Evolutionary conservation across 1,140 invertebrate genomes (phyloP), one percentile per base, ranked within the genome.

Genomic region (Ephestia elutella): DNA sequence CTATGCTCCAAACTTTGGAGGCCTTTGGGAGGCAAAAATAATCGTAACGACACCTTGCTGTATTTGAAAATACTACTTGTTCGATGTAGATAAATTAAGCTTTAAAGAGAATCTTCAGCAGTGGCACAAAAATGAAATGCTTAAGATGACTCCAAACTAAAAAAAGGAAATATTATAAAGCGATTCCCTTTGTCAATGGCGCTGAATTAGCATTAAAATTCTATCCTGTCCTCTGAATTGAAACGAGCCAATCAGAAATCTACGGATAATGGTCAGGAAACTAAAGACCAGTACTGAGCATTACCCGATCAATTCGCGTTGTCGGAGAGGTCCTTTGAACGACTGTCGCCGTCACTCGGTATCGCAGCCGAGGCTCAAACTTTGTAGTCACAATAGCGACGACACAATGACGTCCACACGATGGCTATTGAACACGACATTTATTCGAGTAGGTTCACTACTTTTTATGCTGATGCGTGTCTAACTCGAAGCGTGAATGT

Each of bases 301-400:
- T 44, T 44, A 44, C 38, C 38, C n/a, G 38, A 44, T 44, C 38
- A 44, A 44, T 44, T 44, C 38, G 38, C 38, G 38, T 44, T 38
- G 32, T 44, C 38, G 10, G 38, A 15, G n/a, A 15, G 38, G n/a
- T 44, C 38, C 38, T 44, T 44, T 44, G 38, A 44, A 44, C 38
- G 38, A 44, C 5, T 44, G 38, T 44, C 38, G 7, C 38, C 38
- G 38, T 44, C 38, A 15, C 13, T 44, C 38, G 13, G 13, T 44
- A 44, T 44, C 38, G 38, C 32, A 9, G 32, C n/a, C n/a, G 13
- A 15, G n/a, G 38, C n/a, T 44, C 38, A 44, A 44, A 44, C 13
- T 44, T 44, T 44, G 15, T 13, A 15, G n/a, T 5, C 38, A 44
- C 38, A 44, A 44, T 44, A 10, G 38, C 38, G 2, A 15, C 38